Base-by-base conservation (phyloP, 2,113 vertebrate genomes). In the Daboia siamensis region DNA sequence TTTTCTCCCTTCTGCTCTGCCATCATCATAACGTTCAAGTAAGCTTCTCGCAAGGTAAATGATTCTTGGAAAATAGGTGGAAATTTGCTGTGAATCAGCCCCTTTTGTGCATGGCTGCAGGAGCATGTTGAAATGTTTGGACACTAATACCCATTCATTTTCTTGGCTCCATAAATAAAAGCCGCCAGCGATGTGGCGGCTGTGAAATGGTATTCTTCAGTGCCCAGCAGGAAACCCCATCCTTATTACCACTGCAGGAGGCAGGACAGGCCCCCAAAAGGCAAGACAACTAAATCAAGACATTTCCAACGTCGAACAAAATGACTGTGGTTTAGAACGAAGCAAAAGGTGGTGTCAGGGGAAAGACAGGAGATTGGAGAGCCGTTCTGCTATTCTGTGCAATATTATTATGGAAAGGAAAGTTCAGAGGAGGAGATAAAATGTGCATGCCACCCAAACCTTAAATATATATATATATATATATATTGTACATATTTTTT, bases 71-170 rank as follows among this genome's bases (percentile, higher is more conserved):
- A 99, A 99, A 99, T 99, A 99, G 99, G 99, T 99, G 98, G 98
- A 99, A 99, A 99, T 99, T 99, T 99, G 98, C 99, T 98, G 99
- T 98, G 99, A 99, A 99, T 99, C 99, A 99, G 98, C 98, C 98
- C 98, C 99, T 99, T 99, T 99, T 99, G 99, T 99, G 98, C 98
- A 97, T 98, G 98, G 98, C 98, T 98, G 98, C 98, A 97, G 99
- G 98, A 99, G 99, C 99, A 99, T 99, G 99, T 98, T 99, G 99
- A 99, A 99, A 99, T 99, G 99, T 99, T 99, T 99, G 99, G 99
- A 99, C 99, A 99, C 99, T 99, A 99, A 99, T 99, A 99, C 99
- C 99, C 99, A 99, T 99, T 99, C 99, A 99, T 99, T 99, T 99
- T 98, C 98, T 98, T 98, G 98, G 98, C 98, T 98, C 98, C 98